These are phyloP conservation scores for Catharus minimus DNA, from an alignment of 2,113 vertebrate genomes.

Conservation along the genomic window DNA sequence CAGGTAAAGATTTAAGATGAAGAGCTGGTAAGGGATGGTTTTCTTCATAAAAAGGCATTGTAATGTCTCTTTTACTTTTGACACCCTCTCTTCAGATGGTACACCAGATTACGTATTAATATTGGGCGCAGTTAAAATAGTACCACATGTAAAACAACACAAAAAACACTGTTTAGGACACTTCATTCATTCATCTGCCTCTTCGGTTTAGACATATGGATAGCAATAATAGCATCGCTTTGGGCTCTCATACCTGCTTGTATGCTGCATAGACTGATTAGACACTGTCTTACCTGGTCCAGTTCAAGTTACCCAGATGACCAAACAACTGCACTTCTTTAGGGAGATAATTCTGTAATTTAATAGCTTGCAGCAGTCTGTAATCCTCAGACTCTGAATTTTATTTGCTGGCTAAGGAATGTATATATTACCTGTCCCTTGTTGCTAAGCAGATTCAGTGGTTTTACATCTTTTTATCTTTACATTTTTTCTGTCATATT, in stretches of 20 bases:
- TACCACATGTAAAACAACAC: neutral
- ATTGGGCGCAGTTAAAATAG: neutral
- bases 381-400: neutral
- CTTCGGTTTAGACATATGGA: neutral
- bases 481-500: neutral
- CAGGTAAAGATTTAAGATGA: neutral
- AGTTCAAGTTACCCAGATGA: neutral
- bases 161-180: neutral
- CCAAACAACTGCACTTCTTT: neutral
- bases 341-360: neutral
- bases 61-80: neutral
- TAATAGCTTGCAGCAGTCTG: neutral
- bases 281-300: neutral
- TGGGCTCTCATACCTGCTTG: neutral
- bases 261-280: neutral
- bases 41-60: neutral
- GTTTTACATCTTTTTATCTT: neutral
- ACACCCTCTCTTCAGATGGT: neutral
- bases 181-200: neutral
- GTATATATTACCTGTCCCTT: neutral
- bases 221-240: accelerated
- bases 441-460: neutral
- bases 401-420: neutral
- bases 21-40: neutral
- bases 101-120: neutral